Base-by-base conservation (phyloP, 2,797 vertebrate genomes). In the Psittacula derbiana region DNA sequence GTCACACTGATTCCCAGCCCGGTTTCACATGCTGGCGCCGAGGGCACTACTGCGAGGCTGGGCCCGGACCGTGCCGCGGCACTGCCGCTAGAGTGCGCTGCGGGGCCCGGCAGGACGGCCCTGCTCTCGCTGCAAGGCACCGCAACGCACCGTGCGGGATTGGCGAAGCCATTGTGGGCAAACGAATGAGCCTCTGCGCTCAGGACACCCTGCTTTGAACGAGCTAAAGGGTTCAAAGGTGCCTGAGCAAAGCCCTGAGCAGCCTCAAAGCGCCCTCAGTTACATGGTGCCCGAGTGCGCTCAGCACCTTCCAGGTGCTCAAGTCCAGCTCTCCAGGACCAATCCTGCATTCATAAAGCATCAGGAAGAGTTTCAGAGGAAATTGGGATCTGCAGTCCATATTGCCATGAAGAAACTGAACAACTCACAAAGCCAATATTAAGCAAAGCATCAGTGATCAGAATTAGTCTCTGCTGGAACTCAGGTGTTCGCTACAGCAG, bases 121-220 rank as follows among this genome's bases (percentile, higher is more conserved):
- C 12, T 13, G 23, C n/a, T 16, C 14, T 44, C 20, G 19, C n/a
- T 16, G 1, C 16, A 2, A 30, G 5, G 31, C 10, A 8, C n/a
- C 14, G 40, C 55, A 38, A 38, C 10, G 36, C 36, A 38, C 36
- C 36, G 8, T 4, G 36, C 1, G 0, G 31, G 12, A 33, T 0
- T 6, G 23, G 30, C 70, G 23, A 40, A 50, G 40, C 27, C 43
- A 3, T 5, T 11, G 78, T 13, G 36, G 50, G 13, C 7, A 18
- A 24, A 4, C 12, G 53, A 46, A 49, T 2, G 10, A 43, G 30
- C 8, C 28, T 64, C 13, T 44, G 70, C 20, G 8, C 20, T 28
- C 41, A 8, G 24, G 55, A n/a, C n/a, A 5, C 55, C 14, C 28
- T 25, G 28, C 11, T 17, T 64, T 12, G 61, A 21, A 20, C 4